phyloP scores from a whole-genome alignment of 2,888 invertebrate species.

The Melanophora roralis region DNA sequence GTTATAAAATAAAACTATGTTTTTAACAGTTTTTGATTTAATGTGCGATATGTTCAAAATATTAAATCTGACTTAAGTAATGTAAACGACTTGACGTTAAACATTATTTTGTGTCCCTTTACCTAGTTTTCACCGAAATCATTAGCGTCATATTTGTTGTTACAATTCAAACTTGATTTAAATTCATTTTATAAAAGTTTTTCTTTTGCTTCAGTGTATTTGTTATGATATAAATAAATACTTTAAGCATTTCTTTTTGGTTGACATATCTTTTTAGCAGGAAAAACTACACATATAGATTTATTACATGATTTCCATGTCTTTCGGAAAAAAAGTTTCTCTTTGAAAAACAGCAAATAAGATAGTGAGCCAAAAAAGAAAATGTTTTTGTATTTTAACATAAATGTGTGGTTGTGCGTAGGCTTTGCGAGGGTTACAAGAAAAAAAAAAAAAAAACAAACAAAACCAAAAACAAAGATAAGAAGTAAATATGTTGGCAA shows the following conservation, averaged over 20 bases:
- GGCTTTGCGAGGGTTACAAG: background rate
- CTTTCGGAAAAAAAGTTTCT: background rate
- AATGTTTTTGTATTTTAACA: background rate
- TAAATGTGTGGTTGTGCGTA: background rate
- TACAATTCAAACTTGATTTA: no score
- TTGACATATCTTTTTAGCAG: constrained; percentile 5
- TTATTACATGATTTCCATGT: constrained; percentile 52
- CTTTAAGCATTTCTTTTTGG: background rate
- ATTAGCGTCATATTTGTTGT: constrained; percentile 1
- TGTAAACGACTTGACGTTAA: constrained; percentile 3
- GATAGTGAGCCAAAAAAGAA: constrained; percentile 24
- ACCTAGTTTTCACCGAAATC: background rate
- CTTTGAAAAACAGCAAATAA: constrained; percentile 15
- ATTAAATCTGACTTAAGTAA: no score
- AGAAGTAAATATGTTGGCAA: background rate
- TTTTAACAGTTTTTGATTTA: no score
- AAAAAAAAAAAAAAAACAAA: background rate
- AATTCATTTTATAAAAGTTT: background rate
- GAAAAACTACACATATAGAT: constrained; percentile 47
- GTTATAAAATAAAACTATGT: no score
- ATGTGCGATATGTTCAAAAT: no score
- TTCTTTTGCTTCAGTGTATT: background rate
- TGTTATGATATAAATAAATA: background rate
- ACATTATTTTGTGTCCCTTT: background rate
- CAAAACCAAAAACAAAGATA: background rate